Base-by-base conservation (phyloP, 2,888 invertebrate genomes). In the Spodoptera littoralis region DNA sequence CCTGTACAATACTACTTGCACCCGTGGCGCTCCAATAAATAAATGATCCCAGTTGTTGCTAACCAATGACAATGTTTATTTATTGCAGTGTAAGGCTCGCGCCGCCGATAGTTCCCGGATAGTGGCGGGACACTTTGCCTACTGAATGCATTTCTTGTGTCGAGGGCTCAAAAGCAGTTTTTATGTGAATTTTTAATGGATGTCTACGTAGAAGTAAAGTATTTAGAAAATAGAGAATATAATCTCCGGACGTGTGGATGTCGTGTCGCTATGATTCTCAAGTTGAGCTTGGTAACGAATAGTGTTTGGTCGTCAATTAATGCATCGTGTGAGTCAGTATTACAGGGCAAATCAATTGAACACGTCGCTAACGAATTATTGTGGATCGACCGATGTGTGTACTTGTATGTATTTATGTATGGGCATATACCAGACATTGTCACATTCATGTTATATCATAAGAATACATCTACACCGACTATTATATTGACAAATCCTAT, bases 111-210 rank as follows among this genome's bases (percentile, higher is more conserved):
- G 65, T 61, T 60, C 67, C 77, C 69, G 62, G 65, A 61, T 56
- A 62, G 63, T 24, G 46, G 64, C 73, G 77, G 79, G 79, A 83
- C 78, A 66, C 66, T 72, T 76, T 74, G 77, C 77, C 82, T 80
- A 79, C 80, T 79, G 77, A 84, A 88, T 88, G 91, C 91, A 90
- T 92, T 91, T 90, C 79, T 87, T 86, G 89, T 86, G 86, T 88
- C 84, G 78, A 87, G 89, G 92, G 92, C 93, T 92, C 93, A 92
- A 93, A 87, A 84, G 91, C 92, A 91, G 92, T 92, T 93, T 91
- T 87, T 90, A 90, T 91, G 90, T 91, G 92, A 91, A 88, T 92
- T 89, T 87, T 89, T 90, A 91, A 90, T 91, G 85, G 85, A 89
- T 90, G 88, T 90, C 84, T 83, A 71, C 73, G 58, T 84, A 82